Conservation (phyloP, 2,113 vertebrate genomes). For the Ciconia stormi region DNA sequence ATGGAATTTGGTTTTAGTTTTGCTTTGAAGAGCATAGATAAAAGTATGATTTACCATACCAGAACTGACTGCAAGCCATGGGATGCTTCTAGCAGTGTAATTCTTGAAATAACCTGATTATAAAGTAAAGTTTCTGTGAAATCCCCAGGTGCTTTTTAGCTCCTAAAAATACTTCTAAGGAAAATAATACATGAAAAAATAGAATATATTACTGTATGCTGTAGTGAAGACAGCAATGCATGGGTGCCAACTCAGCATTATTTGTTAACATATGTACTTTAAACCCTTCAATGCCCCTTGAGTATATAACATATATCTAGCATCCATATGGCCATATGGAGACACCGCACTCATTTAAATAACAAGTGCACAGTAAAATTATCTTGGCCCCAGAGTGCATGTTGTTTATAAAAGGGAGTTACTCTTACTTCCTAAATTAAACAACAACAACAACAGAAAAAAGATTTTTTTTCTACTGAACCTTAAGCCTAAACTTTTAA, state of each 20-base stretch:
- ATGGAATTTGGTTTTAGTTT: not conserved
- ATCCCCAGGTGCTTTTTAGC: not conserved
- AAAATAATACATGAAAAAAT: not conserved
- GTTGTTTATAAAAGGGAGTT: conserved; percentile 15
- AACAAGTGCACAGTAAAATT: conserved; percentile 49
- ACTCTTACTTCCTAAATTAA: not conserved
- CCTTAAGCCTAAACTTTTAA: not conserved
- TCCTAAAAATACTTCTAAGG: not conserved
- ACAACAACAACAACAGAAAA: not conserved
- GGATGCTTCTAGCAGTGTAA: not conserved
- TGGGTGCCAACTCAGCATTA: not conserved
- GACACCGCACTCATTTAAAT: conserved; percentile 44
- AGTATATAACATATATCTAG: conserved; percentile 30
- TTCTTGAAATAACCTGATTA: not conserved
- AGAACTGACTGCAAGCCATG: not conserved
- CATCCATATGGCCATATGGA: conserved; percentile 43
- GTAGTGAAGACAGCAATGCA: not conserved
- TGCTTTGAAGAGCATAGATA: not conserved
- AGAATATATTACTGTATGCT: not conserved
- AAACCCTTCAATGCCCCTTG: conserved; percentile 36
- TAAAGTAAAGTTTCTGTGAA: not conserved
- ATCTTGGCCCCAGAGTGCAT: conserved; percentile 15
- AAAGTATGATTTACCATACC: not conserved
- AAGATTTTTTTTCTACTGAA: not conserved
- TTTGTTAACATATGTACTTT: conserved; percentile 52